phyloP scores from a whole-genome alignment of 2,113 vertebrate genomes.

The Coryphaenoides rupestris region DNA sequence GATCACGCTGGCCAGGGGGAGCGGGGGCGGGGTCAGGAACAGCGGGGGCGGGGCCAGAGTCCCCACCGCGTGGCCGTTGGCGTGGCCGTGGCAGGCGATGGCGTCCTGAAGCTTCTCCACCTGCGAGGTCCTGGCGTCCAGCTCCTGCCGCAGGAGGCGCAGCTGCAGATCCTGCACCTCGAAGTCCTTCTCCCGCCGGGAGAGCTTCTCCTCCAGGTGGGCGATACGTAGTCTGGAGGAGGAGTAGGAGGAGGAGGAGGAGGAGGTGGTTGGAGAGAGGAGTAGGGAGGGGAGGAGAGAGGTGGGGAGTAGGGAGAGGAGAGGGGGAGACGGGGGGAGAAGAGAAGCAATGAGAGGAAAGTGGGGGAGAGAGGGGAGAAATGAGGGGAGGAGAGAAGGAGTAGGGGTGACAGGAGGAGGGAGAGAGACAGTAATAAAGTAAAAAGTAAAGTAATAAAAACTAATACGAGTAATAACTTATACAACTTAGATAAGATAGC shows the following conservation, averaged over 20 bases:
- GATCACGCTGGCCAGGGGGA: constrained; percentile 66
- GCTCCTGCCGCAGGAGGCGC: constrained; percentile 63
- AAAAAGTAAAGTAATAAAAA: too few species aligned
- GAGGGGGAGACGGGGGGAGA: too few species aligned
- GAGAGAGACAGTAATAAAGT: too few species aligned
- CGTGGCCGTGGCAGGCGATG: constrained; percentile 63
- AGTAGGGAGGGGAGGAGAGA: too few species aligned
- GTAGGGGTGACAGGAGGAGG: too few species aligned
- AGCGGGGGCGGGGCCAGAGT: constrained; percentile 35
- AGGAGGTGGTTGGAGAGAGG: background rate
- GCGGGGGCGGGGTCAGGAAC: constrained; percentile 30
- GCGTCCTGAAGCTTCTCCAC: constrained; percentile 79
- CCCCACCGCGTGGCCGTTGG: background rate
- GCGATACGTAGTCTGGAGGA: constrained; percentile 51
- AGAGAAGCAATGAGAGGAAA: too few species aligned
- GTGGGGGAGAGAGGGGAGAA: too few species aligned
- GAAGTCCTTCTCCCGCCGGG: constrained; percentile 56
- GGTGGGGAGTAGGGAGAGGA: too few species aligned
- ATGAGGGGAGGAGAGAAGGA: too few species aligned
- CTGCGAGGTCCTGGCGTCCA: constrained; percentile 70
- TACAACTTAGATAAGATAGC: too few species aligned
- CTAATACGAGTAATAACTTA: too few species aligned
- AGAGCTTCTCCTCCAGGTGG: constrained; percentile 68
- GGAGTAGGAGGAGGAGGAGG: background rate
- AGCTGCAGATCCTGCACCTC: constrained; percentile 57